Base-by-base conservation (phyloP, 2,888 invertebrate genomes). In the Conus canariensis region DNA sequence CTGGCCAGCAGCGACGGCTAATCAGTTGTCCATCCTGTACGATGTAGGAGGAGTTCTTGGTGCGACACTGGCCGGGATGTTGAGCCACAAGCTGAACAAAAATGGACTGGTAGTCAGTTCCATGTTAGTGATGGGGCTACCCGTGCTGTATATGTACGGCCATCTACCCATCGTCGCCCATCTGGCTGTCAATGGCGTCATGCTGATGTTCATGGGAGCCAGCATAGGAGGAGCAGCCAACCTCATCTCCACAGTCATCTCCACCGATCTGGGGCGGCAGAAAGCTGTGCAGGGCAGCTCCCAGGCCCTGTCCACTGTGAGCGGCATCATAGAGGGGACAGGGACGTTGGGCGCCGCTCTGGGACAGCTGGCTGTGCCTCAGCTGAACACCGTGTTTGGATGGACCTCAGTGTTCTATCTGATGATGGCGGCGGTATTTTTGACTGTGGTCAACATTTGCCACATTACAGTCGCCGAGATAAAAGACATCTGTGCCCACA, bases 1-100 rank as follows among this genome's bases (percentile, higher is more conserved):
- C 8, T 96, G 96, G 96, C 80, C 90, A 22, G 95, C 96, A 90
- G 92, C 94, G 0, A 93, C 93, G 85, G 96, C 97, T 10, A 97
- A 97, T 93, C 93, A 96, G 89, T 94, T 97, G 90, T 96, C 97
- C 19, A 96, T 96, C 87, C 97, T 96, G 96, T 97, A 97, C 93
- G 97, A 97, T 94, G 95, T 97, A 70, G 97, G 97, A 58, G 97
- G 97, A n/a, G 96, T 97, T 90, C 93, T 96, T 88, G 97, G 70
- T 5, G 87, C 67, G 8, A 70, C 87, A 8, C 45, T 87, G 12
- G 67, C 70, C 45, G 87, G 87, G 4, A 16, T 87, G 25, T 22
- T 87, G 45, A 88, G 95, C 70, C 92, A 92, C 80, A 93, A 93
- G 83, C 91, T 95, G n/a, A n/a, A 22, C 70, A 22, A 22, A 96